phyloP scores from a whole-genome alignment of 2,797 vertebrate species.

The Perodicticus potto region DNA sequence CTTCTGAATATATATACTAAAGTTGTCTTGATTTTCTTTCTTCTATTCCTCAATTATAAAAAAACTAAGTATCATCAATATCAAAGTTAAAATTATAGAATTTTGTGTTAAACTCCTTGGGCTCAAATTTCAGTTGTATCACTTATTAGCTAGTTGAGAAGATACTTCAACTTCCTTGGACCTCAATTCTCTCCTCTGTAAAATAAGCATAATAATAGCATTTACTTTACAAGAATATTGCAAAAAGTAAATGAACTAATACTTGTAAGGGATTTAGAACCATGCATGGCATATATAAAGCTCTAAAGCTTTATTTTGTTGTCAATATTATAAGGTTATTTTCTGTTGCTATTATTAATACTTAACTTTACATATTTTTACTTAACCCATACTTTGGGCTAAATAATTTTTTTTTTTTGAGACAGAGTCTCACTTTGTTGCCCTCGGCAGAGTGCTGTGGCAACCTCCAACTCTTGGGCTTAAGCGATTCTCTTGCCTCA shows the following conservation, averaged over 20 bases:
- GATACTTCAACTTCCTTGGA: neutral
- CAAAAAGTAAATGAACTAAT: neutral
- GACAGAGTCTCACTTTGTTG: no score
- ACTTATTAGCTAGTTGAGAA: neutral
- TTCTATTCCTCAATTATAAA: neutral
- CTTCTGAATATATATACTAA: neutral
- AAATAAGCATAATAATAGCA: neutral
- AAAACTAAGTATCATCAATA: neutral
- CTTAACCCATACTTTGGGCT: neutral
- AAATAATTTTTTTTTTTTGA: neutral
- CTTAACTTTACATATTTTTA: slow-evolving; percentile 26
- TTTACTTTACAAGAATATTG: neutral
- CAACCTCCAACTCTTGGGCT: no score
- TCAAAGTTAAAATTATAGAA: neutral
- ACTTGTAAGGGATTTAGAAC: slow-evolving; percentile 12
- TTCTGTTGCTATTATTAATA: neutral
- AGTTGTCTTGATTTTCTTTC: neutral
- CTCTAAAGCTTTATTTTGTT: neutral
- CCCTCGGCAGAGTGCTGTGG: no score
- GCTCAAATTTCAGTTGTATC: neutral
- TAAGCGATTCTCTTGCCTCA: no score
- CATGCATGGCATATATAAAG: neutral
- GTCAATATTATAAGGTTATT: neutral
- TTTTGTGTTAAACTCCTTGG: neutral
- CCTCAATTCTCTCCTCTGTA: neutral